phyloP scores from a whole-genome alignment of 2,888 invertebrate genomes.

The Kuschelorhynchus macadamiae region DNA sequence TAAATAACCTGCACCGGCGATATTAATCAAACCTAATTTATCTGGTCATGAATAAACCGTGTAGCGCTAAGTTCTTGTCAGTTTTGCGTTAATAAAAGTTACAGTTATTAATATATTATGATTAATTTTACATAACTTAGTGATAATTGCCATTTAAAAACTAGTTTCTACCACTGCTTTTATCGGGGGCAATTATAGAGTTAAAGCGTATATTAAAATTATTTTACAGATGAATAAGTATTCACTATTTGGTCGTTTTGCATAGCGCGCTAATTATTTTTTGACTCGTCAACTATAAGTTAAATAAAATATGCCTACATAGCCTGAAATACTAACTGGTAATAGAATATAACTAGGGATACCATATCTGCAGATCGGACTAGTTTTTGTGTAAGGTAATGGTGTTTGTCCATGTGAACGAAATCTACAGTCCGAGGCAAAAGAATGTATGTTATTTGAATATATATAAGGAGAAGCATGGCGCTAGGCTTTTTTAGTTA shows the following conservation, averaged over 20 bases:
- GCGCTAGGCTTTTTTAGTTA: no score
- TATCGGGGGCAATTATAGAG: slow-evolving; percentile 33
- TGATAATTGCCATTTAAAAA: slow-evolving; percentile 58
- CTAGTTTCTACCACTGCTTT: slow-evolving; percentile 50
- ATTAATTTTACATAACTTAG: slow-evolving; percentile 58
- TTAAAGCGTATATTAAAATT: slow-evolving; percentile 32
- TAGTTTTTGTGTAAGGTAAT: no score
- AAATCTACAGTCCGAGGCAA: no score
- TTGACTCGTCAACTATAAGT: background rate
- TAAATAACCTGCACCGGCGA: slow-evolving; percentile 48
- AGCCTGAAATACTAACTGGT: no score
- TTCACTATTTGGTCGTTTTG: slow-evolving; percentile 28
- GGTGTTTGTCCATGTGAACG: no score
- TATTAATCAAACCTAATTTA: slow-evolving; percentile 57
- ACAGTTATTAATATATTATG: slow-evolving; percentile 58
- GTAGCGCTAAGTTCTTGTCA: slow-evolving; percentile 58
- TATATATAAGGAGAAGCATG: no score
- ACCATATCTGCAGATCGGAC: no score
- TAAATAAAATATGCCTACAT: no score
- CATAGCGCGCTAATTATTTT: slow-evolving; percentile 14
- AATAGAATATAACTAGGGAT: no score
- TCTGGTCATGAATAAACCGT: slow-evolving; percentile 55
- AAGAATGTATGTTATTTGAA: no score
- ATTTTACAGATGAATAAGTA: slow-evolving; percentile 28
- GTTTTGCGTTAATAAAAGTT: slow-evolving; percentile 56